Percentiles rank a stretch among this genome's conserved stretches.
phyloP scores from a whole-genome alignment of 2,113 vertebrate genomes.

The Centropus bengalensis region DNA sequence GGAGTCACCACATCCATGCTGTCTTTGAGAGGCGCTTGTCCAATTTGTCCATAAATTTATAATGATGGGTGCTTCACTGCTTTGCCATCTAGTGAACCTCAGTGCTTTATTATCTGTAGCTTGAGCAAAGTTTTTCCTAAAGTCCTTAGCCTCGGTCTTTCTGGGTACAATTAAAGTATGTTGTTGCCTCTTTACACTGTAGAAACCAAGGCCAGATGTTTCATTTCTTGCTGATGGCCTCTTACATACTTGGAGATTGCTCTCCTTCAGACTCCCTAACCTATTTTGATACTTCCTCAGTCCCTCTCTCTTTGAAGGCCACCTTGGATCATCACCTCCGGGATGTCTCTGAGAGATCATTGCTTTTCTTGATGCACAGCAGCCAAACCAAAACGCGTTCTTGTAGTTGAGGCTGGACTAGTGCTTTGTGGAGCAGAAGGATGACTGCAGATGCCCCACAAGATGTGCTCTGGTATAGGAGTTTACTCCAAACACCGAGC shows the following conservation, averaged over 20 bases:
- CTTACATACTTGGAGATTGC: neutral
- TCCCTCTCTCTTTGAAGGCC: neutral
- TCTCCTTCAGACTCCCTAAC: neutral
- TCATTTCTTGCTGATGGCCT: neutral
- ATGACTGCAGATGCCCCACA: neutral
- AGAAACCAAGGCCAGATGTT: neutral
- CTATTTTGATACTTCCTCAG: neutral
- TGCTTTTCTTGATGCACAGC: neutral
- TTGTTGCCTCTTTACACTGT: neutral
- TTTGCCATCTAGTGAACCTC: neutral
- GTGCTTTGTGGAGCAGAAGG: neutral
- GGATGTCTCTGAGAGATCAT: neutral
- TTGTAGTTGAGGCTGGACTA: neutral
- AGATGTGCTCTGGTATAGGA: neutral
- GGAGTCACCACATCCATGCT: neutral
- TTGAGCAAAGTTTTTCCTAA: neutral
- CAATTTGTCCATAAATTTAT: neutral
- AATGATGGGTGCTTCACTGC: neutral
- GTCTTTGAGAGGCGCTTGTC: neutral
- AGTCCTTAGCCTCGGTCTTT: neutral
- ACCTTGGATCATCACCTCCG: neutral
- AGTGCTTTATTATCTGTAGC: rapidly evolving
- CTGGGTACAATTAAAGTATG: neutral
- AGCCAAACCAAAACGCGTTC: neutral
- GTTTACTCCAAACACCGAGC: neutral